Base-by-base conservation (phyloP, 1,140 invertebrate genomes). In the Danaus plexippus region DNA sequence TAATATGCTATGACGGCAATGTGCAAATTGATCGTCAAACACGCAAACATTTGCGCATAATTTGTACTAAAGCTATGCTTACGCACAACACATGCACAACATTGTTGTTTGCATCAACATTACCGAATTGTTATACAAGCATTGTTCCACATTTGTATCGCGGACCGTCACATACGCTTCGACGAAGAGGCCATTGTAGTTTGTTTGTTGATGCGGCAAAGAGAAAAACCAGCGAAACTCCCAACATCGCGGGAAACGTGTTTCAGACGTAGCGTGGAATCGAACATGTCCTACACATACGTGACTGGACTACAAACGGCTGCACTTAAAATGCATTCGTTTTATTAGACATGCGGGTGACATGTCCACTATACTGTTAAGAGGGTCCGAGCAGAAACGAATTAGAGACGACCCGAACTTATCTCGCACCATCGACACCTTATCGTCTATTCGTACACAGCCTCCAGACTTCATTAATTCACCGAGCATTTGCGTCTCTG, bases 131-230 rank as follows among this genome's bases (percentile, higher is more conserved):
- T 83, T 85, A 77, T 80, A 80, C 80, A 83, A 80, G 59, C 78
- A 85, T 85, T 85, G 80, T 85, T 83, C 77, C 71, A 80, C 75
- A 80, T 81, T 80, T 72, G 79, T 64, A 80, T 77, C 71, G 68
- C 42, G 54, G 69, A 66, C 64, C 69, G 80, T 80, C 78, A 82
- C 71, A 77, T 69, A 61, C 69, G 65, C 59, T 85, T 85, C 82
- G 64, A 47, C 71, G 82, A 83, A 85, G 71, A 71, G 66, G 71
- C 79, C 78, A 85, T 85, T 85, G 82, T 85, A 79, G 77, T 82
- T 83, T 83, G 82, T 85, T 85, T 70, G 67, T 63, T 62, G 71
- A 66, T 66, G 59, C 60, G 64, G 74, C 75, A 75, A 80, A 73
- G 66, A 70, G 69, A 67, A 79, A 82, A 81, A 81, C 77, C 79